Percentiles rank a stretch among this genome's conserved stretches.
These are phyloP conservation scores for Charina bottae DNA, from an alignment of 2,113 vertebrate species.

Conservation along the genomic window DNA sequence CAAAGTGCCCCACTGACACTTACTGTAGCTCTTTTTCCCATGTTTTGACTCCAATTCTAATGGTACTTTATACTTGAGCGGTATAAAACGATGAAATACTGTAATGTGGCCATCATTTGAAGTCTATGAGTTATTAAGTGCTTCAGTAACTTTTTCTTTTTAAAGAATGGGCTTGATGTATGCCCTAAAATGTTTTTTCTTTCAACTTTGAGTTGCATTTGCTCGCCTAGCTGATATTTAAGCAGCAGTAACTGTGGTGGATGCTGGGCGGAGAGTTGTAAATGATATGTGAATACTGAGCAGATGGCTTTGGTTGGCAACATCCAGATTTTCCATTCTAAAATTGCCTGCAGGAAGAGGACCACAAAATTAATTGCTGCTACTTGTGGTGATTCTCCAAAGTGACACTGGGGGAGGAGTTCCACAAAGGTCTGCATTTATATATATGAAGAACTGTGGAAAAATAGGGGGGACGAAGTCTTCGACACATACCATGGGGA, in stretches of 20 bases:
- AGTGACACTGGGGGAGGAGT: neutral
- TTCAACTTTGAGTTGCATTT: neutral
- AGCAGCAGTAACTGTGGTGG: neutral
- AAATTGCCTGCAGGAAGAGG: neutral
- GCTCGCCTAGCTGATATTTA: neutral
- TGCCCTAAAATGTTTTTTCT: neutral
- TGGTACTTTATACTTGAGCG: neutral
- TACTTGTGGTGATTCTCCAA: neutral
- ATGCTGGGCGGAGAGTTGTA: neutral
- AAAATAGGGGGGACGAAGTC: neutral
- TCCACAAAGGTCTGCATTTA: neutral
- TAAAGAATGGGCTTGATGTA: neutral
- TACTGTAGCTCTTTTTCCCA: no score
- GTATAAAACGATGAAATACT: neutral
- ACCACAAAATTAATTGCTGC: conserved; percentile 17
- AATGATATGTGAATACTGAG: conserved; percentile 12
- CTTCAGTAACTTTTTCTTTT: neutral
- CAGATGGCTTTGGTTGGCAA: conserved; percentile 30
- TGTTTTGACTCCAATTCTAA: neutral
- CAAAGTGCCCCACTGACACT: neutral
- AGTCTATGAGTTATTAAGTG: neutral
- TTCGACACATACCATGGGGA: neutral
- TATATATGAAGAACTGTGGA: neutral
- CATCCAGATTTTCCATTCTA: conserved; percentile 14
- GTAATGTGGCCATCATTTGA: neutral